Evolutionary conservation across 92 coral and sea anemone species (phyloP).

Genomic region (Plumapathes pennacea): DNA sequence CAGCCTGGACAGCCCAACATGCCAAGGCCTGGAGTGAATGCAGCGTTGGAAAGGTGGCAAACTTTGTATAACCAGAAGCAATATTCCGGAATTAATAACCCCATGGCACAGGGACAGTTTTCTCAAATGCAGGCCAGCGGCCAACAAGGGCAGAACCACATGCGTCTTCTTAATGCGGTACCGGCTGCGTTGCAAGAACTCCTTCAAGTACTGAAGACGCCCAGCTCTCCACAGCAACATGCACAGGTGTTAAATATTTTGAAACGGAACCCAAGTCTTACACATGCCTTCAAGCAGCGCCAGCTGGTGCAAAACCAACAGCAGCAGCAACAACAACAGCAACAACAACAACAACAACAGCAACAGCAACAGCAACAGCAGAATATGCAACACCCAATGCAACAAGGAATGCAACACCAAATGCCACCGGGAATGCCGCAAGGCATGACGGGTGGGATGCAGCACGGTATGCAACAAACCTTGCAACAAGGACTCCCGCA

Average conservation of each 20-base stretch:
- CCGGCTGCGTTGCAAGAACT: constrained; percentile 66
- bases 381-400: background rate
- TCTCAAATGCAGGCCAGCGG: constrained; percentile 44
- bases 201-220: constrained; percentile 65
- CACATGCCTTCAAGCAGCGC: constrained; percentile 79
- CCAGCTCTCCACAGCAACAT: constrained; percentile 74
- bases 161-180: constrained; percentile 39
- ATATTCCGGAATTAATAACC: constrained; percentile 22
- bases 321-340: constrained; percentile 71
- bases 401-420: constrained; percentile 22
- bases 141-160: constrained; percentile 56
- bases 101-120: constrained; percentile 36
- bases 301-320: constrained; percentile 55
- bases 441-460: constrained; percentile 65
- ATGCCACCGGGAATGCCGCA: constrained; percentile 55
- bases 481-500: constrained; percentile 54
- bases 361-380: constrained; percentile 29
- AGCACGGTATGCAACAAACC: constrained; percentile 63
- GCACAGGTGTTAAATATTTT: constrained; percentile 89
- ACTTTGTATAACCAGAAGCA: constrained; percentile 17
- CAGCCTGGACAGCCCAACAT: constrained; percentile 25
- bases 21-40: constrained; percentile 41
- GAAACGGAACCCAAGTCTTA: constrained; percentile 85
- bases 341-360: constrained; percentile 49
- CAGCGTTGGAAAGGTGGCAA: constrained; percentile 28